Base-by-base conservation (phyloP, 2,888 invertebrate species). In the Lepidochrysops patricia region DNA sequence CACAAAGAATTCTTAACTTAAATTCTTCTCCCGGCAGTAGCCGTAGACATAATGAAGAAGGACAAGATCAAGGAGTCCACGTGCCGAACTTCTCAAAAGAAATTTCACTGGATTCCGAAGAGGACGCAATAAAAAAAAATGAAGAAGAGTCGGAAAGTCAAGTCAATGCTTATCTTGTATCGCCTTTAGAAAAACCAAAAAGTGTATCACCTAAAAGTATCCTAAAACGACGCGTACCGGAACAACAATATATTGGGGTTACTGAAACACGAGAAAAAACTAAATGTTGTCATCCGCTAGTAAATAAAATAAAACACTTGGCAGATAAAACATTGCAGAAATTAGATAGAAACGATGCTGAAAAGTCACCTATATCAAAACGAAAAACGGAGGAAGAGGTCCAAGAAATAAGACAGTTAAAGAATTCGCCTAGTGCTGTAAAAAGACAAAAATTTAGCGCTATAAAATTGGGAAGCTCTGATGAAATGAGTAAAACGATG, bases 281-380 rank as follows among this genome's bases (percentile, higher is more conserved):
- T 26, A 89, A 90, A 74, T 90, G 89, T 69, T 91, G 92, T 73
- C 91, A 91, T 72, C 91, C 92, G 27, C 83, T 92, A 61, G 92
- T 92, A 67, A 92, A 92, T 73, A 92, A 92, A 80, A 85, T 92
- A 23, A 92, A 91, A 76, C 91, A 90, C 66, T 86, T 92, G 79
- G 92, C 92, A 15, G 92, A 92, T 68, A 91, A 91, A 75, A 83
- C 92, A 69, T 75, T 91, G 77, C 84, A 91, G 68, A 84, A 89
- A 72, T 70, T 86, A 60, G 92, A 92, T 62, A 82, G 76, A 69
- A 79, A 59, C 70, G 86, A 86, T 63, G 74, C 70, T 67, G 86
- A 87, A 70, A 86, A 88, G 67, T 83, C 85, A 34, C 84, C 89
- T 1, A 29, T 68, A 49, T 67, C 80, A 9, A 88, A 87, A 69